These are phyloP conservation scores for Drosophila vallismaia DNA, from an alignment of 2,888 invertebrate species.

Conservation along the genomic window DNA sequence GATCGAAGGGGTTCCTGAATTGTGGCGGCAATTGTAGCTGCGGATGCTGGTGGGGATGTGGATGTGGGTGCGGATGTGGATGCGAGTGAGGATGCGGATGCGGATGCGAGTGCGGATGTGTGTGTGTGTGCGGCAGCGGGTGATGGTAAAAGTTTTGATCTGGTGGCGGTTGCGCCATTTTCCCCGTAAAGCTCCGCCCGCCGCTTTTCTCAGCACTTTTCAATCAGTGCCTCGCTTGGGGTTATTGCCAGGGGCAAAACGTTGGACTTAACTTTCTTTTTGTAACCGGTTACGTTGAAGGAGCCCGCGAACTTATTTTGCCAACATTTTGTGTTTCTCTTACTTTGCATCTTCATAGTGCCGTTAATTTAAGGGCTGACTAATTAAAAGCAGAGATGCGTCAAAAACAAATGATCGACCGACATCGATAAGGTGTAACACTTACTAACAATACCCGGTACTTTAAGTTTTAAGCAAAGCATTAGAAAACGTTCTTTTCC, in stretches of 20 bases:
- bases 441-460: not conserved
- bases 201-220: conserved; percentile 28
- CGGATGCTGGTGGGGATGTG: conserved; percentile 62
- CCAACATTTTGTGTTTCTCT: conserved; percentile 60
- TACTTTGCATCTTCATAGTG: conserved; percentile 50
- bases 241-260: conserved; percentile 3
- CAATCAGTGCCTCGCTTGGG: conserved; percentile 31
- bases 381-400: not conserved
- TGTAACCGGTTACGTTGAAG: conserved; percentile 69
- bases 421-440: not conserved
- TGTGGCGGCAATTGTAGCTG: conserved; percentile 75
- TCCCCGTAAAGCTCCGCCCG: conserved; percentile 32
- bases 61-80: conserved; percentile 46
- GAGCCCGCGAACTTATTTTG: conserved; percentile 55
- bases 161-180: conserved; percentile 79
- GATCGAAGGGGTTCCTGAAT: conserved; percentile 75
- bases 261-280: conserved; percentile 6
- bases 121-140: conserved; percentile 60
- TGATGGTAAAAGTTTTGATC: conserved; percentile 75
- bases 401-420: not conserved
- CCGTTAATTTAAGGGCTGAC: conserved; percentile 53
- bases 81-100: conserved; percentile 39
- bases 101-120: conserved; percentile 49
- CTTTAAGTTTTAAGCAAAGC: not conserved
- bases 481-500: too few relatives aligned